A percentile compares a stretch with the other conserved stretches of the same genome.
phyloP scores from a whole-genome alignment of 2,113 vertebrate species.

The Collichthys lucidus region DNA sequence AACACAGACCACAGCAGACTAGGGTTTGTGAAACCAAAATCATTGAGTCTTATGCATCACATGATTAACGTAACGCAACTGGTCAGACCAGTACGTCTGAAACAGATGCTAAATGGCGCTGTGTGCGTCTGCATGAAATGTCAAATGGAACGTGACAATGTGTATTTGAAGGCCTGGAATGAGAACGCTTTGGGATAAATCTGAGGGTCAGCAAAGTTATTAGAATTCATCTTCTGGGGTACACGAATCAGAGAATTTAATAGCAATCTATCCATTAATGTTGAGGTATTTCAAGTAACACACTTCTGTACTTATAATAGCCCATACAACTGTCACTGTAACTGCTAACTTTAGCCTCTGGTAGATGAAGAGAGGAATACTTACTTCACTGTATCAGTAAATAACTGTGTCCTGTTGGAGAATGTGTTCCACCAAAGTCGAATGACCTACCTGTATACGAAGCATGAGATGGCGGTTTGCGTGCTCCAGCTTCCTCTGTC shows the following conservation, averaged over 20 bases:
- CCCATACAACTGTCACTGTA: neutral
- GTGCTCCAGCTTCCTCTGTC: conserved; percentile 92
- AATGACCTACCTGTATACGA: conserved; percentile 82
- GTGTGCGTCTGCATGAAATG: too few relatives aligned
- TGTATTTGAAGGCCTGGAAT: too few relatives aligned
- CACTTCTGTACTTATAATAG: neutral
- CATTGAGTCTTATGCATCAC: too few relatives aligned
- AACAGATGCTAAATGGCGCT: too few relatives aligned
- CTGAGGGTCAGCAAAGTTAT: neutral
- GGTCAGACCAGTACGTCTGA: too few relatives aligned
- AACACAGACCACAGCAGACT: too few relatives aligned
- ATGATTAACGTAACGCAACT: too few relatives aligned
- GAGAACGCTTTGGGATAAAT: too few relatives aligned
- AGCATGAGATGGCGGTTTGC: conserved; percentile 90
- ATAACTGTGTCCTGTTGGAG: neutral
- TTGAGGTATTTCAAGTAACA: neutral
- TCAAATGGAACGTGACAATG: too few relatives aligned
- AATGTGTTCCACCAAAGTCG: neutral
- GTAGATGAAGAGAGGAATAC: neutral
- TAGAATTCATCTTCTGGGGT: too few relatives aligned
- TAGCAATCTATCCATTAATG: neutral
- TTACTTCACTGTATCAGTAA: neutral
- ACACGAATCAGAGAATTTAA: too few relatives aligned
- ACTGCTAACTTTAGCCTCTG: neutral
- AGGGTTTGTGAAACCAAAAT: too few relatives aligned